phyloP scores from a whole-genome alignment of 2,113 vertebrate genomes.

The Tupaia tana region DNA sequence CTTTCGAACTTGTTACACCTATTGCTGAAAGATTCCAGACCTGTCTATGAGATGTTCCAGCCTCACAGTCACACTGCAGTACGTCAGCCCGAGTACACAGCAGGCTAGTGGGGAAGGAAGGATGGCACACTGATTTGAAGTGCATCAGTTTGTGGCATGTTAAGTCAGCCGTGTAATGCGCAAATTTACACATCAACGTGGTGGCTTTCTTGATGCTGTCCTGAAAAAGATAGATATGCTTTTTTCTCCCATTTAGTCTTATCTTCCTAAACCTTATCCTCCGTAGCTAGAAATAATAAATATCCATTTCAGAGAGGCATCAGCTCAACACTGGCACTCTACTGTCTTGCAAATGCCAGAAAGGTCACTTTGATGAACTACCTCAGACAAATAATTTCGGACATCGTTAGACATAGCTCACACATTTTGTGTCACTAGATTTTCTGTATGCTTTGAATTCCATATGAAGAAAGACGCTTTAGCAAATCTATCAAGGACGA shows the following conservation, averaged over 20 bases:
- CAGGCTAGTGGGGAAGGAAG: slow-evolving; percentile 34
- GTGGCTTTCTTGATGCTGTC: slow-evolving; percentile 57
- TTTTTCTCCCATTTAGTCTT: neutral
- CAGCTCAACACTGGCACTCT: neutral
- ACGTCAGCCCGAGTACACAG: slow-evolving; percentile 44
- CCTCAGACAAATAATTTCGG: slow-evolving; percentile 1
- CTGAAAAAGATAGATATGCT: slow-evolving; percentile 56
- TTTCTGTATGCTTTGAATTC: neutral
- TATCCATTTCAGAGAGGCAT: slow-evolving; percentile 42
- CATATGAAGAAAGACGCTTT: neutral
- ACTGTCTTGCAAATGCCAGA: neutral
- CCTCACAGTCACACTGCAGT: rapidly evolving
- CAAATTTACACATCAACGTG: slow-evolving; percentile 49
- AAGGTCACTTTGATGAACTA: neutral
- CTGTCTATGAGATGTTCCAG: neutral
- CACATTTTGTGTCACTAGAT: neutral
- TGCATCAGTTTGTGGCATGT: slow-evolving; percentile 60
- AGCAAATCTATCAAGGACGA: neutral
- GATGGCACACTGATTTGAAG: neutral
- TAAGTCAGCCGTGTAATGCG: slow-evolving; percentile 62
- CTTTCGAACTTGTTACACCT: neutral
- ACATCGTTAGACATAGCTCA: neutral
- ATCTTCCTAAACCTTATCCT: slow-evolving; percentile 3
- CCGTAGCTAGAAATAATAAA: slow-evolving; percentile 10
- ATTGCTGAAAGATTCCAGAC: slow-evolving; percentile 26